These are phyloP conservation scores for Ptychochromis oligacanthus DNA, from an alignment of 2,113 vertebrate species.

Conservation along the genomic window DNA sequence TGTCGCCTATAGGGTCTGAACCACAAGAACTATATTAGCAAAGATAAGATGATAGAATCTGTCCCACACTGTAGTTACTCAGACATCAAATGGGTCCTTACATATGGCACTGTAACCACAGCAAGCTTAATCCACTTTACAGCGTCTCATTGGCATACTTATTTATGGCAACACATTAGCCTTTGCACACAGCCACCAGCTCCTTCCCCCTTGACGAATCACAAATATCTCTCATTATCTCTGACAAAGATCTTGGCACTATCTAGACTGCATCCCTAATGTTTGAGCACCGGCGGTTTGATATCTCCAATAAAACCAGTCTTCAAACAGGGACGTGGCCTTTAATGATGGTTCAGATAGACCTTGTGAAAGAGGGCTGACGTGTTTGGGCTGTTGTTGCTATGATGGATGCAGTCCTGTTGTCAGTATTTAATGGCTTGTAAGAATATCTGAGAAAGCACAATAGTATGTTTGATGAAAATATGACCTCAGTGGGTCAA, in stretches of 20 bases:
- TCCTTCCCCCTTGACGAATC: slow-evolving; percentile 50
- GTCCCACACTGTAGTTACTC: slow-evolving; percentile 8
- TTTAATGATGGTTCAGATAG: slow-evolving; percentile 45
- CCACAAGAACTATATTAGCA: slow-evolving; percentile 12
- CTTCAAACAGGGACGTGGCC: slow-evolving; percentile 25
- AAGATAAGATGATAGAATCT: slow-evolving; percentile 4
- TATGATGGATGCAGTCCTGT: slow-evolving; percentile 28
- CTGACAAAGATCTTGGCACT: slow-evolving; percentile 40
- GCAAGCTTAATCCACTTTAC: slow-evolving; percentile 70
- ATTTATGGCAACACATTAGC: slow-evolving; percentile 74
- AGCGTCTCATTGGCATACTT: slow-evolving; percentile 60
- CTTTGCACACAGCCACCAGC: slow-evolving; percentile 58
- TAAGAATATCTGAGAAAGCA: slow-evolving; percentile 37
- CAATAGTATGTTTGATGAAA: slow-evolving; percentile 24
- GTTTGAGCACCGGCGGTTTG: slow-evolving; percentile 26
- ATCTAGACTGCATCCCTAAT: slow-evolving; percentile 34
- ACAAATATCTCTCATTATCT: slow-evolving; percentile 71
- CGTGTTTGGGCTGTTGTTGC: slow-evolving; percentile 28
- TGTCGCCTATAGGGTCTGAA: neutral
- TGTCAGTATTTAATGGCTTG: slow-evolving; percentile 38
- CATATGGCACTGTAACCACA: slow-evolving; percentile 31
- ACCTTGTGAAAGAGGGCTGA: slow-evolving; percentile 18
- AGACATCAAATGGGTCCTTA: slow-evolving; percentile 43
- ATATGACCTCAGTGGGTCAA: slow-evolving; percentile 20
- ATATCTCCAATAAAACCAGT: slow-evolving; percentile 31